Evolutionary conservation across 64 coral and sea anemone species (phyloP), one percentile per base, ranked within the genome.

Genomic region (Pocillopora verrucosa): DNA sequence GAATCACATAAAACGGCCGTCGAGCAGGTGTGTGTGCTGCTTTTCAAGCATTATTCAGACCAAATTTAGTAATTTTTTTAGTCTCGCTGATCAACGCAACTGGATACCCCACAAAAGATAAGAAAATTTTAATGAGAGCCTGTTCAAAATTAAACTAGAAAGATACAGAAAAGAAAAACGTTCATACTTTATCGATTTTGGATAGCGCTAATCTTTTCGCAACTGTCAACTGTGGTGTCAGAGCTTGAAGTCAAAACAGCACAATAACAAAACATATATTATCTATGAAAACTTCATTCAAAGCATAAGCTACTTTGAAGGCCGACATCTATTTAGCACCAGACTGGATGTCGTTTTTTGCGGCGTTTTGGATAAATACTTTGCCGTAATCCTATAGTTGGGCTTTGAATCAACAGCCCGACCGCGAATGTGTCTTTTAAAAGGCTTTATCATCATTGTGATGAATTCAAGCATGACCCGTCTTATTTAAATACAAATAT

Each of bases 61-160:
- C 58, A 80, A 88, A 72, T 70, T 84, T 89, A 58, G 73, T 61
- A 77, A 89, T 83, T 88, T 93, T 72, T 88, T 78, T 78, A 76
- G 59, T 34, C 86, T 88, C 63, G 83, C 92, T 84, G 88, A 87
- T 88, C 79, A 78, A 89, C 92, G 72, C 87, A 85, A 88, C 83
- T 89, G 79, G 92, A 93, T 78, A 93, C 73, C 76, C 74, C 88
- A 65, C 70, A 30, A 77, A 78, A 89, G 92, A 93, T 93, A 93
- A 93, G 92, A 83, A 93, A 93, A 58, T 77, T 58, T 76, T 93
- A 93, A 93, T 89, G 82, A 93, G 79, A 79, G 65, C 79, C 58
- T 89, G 87, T 93, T 93, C 92, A 89, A 89, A 93, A 77, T 93
- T 93, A 93, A 93, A 89, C 87, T 77, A 93, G 72, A 93, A 88